Conservation (phyloP, 1,140 invertebrate genomes). For the Acyrthosiphon pisum region DNA sequence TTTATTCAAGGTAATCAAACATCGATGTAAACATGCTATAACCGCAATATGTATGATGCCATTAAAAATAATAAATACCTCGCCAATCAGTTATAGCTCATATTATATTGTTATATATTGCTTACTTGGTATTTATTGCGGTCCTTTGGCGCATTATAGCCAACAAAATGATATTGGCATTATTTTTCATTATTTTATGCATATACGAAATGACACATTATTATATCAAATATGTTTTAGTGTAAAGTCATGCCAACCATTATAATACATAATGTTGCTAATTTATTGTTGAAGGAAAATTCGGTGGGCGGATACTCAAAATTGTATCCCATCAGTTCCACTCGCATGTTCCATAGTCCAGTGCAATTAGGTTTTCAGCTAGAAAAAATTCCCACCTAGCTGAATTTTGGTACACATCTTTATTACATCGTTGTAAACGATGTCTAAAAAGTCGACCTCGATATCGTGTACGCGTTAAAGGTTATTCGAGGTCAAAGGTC, state of each 20-base stretch:
- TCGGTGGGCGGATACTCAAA: no score
- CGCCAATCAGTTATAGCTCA: conserved; percentile 1
- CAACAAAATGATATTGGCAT: background rate
- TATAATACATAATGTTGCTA: background rate
- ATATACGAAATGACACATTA: background rate
- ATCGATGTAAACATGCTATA: background rate
- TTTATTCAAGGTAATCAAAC: background rate
- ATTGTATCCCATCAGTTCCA: no score
- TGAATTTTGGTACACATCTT: no score
- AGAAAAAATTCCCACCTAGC: no score
- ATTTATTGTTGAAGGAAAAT: no score
- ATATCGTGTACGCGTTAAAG: no score
- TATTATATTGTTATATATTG: background rate
- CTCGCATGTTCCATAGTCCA: no score
- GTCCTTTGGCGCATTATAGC: background rate
- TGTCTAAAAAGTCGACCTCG: no score
- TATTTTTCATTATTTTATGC: background rate
- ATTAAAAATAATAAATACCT: conserved; percentile 44
- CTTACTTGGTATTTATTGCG: background rate
- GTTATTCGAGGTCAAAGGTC: no score
- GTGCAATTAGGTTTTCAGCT: no score
- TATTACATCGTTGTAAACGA: no score
- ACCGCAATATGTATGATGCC: background rate
- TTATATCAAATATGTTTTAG: background rate
- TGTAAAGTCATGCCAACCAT: background rate